Evolutionary conservation across 2,113 vertebrate species (phyloP), one percentile per base, ranked within the genome.

Genomic region (Bufo gargarizans): DNA sequence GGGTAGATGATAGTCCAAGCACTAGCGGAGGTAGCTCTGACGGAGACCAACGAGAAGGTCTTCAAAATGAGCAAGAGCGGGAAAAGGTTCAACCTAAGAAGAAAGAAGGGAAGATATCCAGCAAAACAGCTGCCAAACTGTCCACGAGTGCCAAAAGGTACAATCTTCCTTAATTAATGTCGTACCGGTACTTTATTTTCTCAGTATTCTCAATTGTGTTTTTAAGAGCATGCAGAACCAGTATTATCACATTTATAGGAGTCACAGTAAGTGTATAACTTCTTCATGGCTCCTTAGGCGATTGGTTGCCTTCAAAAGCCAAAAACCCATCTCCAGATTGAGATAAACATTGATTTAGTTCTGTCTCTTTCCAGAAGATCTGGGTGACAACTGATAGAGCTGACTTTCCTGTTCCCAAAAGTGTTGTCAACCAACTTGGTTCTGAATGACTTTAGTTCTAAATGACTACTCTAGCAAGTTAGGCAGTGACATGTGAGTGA

Each of bases 61-160:
- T 95, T 90, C 97, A 97, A 8, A 95, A 96, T 16, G 97, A 99
- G 14, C 97, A 97, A 92, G 98, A 99, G 92, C 95, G 97, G n/a
- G 97, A 99, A 84, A 97, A 97, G 90, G 96, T 97, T 78, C 98
- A 98, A 92, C 98, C 97, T 91, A 99, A 98, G 94, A 99, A 99
- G 95, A 99, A 99, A 92, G 98, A 99, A 90, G 98, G 97, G 55
- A 99, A 99, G 94, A 99, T 99, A 93, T 99, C 98, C 83, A 99
- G 97, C 93, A 99, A 99, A 95, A 99, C 98, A 2, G 98, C 98
- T 67, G 98, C 98, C 92, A 99, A 99, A 92, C 94, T 99, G 92
- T 99, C 98, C 90, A 99, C 98, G 89, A 99, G 98, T 94, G 98
- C 98, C 94, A 99, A 99, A 96, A 97, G 98, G 98, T 99, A 94